phyloP scores from a whole-genome alignment of 2,888 invertebrate species.

The Nomada fabriciana region DNA sequence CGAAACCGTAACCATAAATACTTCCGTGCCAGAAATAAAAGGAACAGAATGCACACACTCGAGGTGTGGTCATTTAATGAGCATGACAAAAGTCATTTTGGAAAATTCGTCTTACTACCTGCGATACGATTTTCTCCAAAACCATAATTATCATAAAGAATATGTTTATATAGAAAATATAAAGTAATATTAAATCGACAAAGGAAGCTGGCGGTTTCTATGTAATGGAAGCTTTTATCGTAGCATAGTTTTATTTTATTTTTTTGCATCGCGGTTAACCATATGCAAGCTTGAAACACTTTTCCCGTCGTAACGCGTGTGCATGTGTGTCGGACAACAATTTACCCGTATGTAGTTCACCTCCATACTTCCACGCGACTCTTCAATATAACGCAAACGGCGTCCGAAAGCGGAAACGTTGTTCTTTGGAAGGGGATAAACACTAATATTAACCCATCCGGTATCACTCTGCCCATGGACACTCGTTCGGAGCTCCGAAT shows the following conservation, averaged over 20 bases:
- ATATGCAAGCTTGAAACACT: slow-evolving; percentile 4
- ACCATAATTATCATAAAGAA: no score
- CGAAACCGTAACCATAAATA: neutral
- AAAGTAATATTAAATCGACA: neutral
- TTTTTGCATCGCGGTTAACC: slow-evolving; percentile 31
- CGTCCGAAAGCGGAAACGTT: slow-evolving; percentile 44
- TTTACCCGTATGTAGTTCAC: slow-evolving; percentile 36
- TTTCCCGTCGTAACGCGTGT: slow-evolving; percentile 18
- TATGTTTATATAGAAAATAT: neutral
- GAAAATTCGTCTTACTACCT: no score
- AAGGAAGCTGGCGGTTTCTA: neutral
- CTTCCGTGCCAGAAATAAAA: neutral
- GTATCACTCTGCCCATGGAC: slow-evolving; percentile 1
- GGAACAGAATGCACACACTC: neutral
- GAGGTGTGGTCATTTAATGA: neutral
- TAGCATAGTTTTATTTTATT: neutral
- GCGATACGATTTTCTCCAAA: neutral
- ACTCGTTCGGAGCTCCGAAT: neutral
- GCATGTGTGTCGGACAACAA: slow-evolving; percentile 11
- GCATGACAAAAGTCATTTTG: neutral
- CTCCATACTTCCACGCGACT: slow-evolving; percentile 22
- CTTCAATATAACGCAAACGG: slow-evolving; percentile 19
- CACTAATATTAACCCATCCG: slow-evolving; percentile 50
- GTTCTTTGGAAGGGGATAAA: slow-evolving; percentile 55
- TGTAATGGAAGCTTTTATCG: neutral